Base-by-base conservation (phyloP, 1,140 invertebrate genomes). In the Penaeus chinensis region DNA sequence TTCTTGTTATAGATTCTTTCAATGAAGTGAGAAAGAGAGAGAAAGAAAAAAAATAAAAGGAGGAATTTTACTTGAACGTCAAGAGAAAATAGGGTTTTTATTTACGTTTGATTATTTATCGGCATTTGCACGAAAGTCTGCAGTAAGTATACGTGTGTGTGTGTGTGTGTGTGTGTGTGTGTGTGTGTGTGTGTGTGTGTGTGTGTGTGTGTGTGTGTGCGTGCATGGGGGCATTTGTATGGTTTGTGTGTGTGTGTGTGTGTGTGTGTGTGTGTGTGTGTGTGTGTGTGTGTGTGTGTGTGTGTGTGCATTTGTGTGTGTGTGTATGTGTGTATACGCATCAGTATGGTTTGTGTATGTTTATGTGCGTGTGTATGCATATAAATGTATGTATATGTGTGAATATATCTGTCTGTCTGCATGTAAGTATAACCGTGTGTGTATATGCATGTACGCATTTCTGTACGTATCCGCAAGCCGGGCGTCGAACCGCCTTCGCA, bases 201-300 rank as follows among this genome's bases (percentile, higher is more conserved):
- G 47, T 47, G 47, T 47, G 47, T 47, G 47, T 47, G 47, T 47
- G 47, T 47, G 47, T 47, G 47, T 47, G 47, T 47, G 47, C 4
- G 77, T 79, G 74, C 47, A 5, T 77, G 32, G 3, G 37, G 0
- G 20, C 62, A 20, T 27, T 0, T 61, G 20, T 60, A 11, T 20
- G 16, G n/a, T 19, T 4, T 81, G n/a, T 63, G 4, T 63, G 54
- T 81, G 79, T 24, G 24, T 83, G 10, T 42, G 24, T 83, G 65
- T 71, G 83, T 85, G 83, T 85, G 61, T 78, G 83, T 85, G 74
- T 77, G 7, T 77, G 74, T 77, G 22, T 0, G 27, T 76, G 42
- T 77, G 61, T 60, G 10, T 37, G 27, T 24, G 27, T 11, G 18
- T 47, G n/a, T 32, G n/a, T 47, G 3, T 18, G 18, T 42, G 32